These are phyloP conservation scores for Setophaga petechia DNA, from an alignment of 2,113 vertebrate species.

Conservation along the genomic window DNA sequence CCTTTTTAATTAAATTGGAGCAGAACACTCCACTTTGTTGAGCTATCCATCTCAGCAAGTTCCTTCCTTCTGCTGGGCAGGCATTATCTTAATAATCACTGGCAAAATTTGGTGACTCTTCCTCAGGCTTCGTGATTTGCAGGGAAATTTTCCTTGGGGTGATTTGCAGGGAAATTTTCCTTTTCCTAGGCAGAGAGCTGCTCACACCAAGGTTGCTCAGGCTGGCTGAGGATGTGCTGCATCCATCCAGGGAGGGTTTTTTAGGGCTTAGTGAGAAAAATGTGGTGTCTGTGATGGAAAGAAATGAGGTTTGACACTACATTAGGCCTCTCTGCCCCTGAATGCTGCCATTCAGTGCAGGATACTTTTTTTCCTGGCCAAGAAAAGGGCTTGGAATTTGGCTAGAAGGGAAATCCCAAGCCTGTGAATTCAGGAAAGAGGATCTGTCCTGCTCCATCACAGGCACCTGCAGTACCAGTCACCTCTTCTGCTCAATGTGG, in stretches of 20 bases:
- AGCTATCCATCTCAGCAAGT: background rate
- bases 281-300: background rate
- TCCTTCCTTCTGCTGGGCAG: background rate
- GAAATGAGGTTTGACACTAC: background rate
- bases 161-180: background rate
- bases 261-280: background rate
- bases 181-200: background rate
- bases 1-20: conserved; percentile 37
- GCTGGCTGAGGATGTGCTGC: background rate
- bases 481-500: background rate
- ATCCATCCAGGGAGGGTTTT: background rate
- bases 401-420: background rate
- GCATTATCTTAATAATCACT: background rate
- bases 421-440: background rate
- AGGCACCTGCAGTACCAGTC: background rate
- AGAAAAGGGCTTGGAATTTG: background rate
- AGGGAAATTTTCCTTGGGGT: background rate
- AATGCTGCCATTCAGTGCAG: background rate
- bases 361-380: background rate
- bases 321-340: background rate
- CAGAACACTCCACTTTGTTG: background rate
- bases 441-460: background rate
- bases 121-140: background rate
- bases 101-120: background rate
- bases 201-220: background rate